phyloP scores from a whole-genome alignment of 2,113 vertebrate species.

The Corythornis vintsioides region DNA sequence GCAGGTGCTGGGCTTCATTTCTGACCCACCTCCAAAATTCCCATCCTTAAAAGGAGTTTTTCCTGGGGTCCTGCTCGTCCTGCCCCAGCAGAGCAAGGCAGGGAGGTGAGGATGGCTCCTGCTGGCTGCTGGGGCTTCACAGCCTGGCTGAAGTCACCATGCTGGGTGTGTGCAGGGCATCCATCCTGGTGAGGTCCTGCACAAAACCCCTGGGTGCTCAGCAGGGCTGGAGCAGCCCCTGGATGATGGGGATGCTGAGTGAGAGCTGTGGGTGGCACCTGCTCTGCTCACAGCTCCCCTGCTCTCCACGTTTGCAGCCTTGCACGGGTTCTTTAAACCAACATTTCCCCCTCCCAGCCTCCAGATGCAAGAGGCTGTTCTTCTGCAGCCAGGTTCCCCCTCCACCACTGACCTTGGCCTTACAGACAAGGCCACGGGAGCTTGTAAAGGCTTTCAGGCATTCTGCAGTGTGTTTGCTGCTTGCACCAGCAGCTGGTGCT shows the following conservation, averaged over 20 bases:
- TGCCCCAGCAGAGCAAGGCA: fast-evolving
- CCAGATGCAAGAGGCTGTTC: background rate
- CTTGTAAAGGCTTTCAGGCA: background rate
- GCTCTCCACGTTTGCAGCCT: background rate
- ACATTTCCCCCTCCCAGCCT: background rate
- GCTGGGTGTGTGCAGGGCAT: fast-evolving
- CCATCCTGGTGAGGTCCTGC: background rate
- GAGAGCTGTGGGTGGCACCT: background rate
- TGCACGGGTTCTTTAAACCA: background rate
- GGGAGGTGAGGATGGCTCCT: background rate
- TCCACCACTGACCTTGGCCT: background rate
- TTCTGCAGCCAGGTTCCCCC: background rate
- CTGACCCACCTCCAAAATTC: no score
- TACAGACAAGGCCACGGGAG: background rate
- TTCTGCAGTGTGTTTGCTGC: background rate
- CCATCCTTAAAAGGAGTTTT: no score
- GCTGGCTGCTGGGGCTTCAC: background rate
- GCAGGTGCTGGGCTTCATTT: no score
- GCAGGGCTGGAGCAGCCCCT: background rate
- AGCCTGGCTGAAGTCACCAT: background rate
- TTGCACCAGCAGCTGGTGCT: background rate
- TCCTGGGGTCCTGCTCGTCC: background rate
- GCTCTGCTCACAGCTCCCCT: fast-evolving
- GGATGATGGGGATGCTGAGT: fast-evolving
- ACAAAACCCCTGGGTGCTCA: background rate